phyloP scores from a whole-genome alignment of 2,113 vertebrate species.

The Ptychochromis oligacanthus region DNA sequence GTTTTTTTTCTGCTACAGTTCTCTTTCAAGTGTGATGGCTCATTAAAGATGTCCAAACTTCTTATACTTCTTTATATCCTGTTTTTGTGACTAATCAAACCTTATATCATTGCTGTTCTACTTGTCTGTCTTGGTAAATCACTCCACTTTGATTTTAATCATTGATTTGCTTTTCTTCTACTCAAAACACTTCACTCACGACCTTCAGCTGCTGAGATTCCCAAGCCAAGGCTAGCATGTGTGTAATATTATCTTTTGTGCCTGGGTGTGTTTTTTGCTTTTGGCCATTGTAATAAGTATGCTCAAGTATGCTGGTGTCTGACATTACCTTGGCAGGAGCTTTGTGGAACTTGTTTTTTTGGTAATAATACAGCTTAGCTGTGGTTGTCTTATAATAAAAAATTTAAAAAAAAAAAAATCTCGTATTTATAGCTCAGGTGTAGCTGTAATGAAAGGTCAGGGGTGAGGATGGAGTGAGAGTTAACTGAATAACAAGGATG shows the following conservation, averaged over 20 bases:
- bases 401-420: too few relatives aligned
- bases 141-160: neutral
- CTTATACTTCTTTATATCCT: neutral
- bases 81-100: neutral
- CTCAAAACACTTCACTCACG: slow-evolving; percentile 30
- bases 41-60: slow-evolving; percentile 19
- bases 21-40: slow-evolving; percentile 3
- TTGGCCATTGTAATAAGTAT: slow-evolving; percentile 14
- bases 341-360: slow-evolving; percentile 37
- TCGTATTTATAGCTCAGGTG: slow-evolving; percentile 39
- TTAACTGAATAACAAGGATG: slow-evolving; percentile 18
- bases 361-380: slow-evolving; percentile 45
- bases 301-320: slow-evolving; percentile 31
- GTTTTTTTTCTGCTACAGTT: neutral
- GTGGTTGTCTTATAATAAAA: slow-evolving; percentile 22
- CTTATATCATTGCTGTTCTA: neutral
- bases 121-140: slow-evolving; percentile 21
- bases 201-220: slow-evolving; percentile 36
- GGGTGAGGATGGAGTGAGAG: slow-evolving; percentile 24
- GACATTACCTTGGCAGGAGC: slow-evolving; percentile 44
- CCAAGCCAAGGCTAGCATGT: slow-evolving; percentile 30
- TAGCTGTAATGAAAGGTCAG: slow-evolving; percentile 22
- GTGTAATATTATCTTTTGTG: slow-evolving; percentile 34
- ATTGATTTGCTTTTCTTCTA: slow-evolving; percentile 47
- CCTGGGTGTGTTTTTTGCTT: slow-evolving; percentile 15